Conservation (phyloP, 2,113 vertebrate species). For the Leucosticte australis region DNA sequence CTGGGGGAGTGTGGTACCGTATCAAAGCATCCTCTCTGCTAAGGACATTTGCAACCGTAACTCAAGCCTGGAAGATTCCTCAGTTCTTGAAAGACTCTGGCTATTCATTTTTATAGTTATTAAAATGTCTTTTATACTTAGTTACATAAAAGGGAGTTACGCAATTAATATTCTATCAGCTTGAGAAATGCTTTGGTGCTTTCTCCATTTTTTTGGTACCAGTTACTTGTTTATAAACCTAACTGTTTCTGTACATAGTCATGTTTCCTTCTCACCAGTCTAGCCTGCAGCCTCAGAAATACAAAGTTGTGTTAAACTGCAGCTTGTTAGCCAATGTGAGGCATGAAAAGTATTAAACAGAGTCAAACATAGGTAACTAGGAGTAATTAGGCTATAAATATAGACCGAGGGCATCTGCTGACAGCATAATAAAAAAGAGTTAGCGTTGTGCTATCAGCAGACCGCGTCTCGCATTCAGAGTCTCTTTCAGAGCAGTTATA, state of each 20-base stretch:
- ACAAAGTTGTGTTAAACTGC: conserved; percentile 53
- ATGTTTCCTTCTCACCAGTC: conserved; percentile 63
- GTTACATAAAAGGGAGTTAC: conserved; percentile 84
- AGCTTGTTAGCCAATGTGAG: conserved; percentile 69
- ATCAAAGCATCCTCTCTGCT: conserved; percentile 66
- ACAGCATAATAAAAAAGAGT: conserved; percentile 57
- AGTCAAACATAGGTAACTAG: conserved; percentile 50
- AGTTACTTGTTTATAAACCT: conserved; percentile 80
- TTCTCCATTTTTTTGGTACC: conserved; percentile 86
- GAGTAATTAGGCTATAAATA: conserved; percentile 64
- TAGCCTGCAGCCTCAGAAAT: conserved; percentile 68
- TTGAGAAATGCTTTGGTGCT: conserved; percentile 82
- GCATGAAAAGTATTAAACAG: conserved; percentile 60
- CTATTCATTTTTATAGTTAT: conserved; percentile 89
- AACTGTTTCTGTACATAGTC: conserved; percentile 81
- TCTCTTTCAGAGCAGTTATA: background rate
- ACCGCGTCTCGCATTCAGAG: conserved; percentile 6
- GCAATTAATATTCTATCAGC: conserved; percentile 84
- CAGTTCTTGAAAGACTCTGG: conserved; percentile 82
- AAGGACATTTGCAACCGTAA: conserved; percentile 77
- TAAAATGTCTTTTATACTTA: conserved; percentile 84
- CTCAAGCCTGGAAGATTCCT: conserved; percentile 85
- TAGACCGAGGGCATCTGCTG: conserved; percentile 31
- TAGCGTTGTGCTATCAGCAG: conserved; percentile 56
- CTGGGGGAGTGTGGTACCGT: conserved; percentile 67